Evolutionary conservation across 2,797 vertebrate species (phyloP), one percentile per base, ranked within the genome.

Genomic region (Sylvia borin): DNA sequence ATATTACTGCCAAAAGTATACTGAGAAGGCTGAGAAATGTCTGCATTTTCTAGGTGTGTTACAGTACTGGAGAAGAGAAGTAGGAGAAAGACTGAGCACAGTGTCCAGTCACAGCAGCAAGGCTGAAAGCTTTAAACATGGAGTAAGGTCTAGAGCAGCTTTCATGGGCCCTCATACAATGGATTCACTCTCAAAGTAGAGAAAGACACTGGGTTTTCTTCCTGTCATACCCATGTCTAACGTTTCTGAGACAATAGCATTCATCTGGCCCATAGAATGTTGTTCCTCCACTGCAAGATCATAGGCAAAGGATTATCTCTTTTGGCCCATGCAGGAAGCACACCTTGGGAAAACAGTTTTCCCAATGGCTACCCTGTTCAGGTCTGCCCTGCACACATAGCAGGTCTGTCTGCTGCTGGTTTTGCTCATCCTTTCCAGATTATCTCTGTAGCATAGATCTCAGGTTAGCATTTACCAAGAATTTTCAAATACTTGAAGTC

Each of bases 241-340:
- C 38, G 11, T 48, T 88, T 62, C n/a, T 48, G 32, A 62, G 31
- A 19, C 18, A 61, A 13, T 9, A 3, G 8, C 13, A 4, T 40
- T 67, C 9, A 26, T 14, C 12, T 71, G 50, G 7, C 8, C 40
- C 40, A 3, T 36, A 8, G 8, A 8, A 10, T 18, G 8, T 13
- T 58, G 17, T 42, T 57, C 16, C 18, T 24, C 16, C 31, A 4
- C 5, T 54, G 18, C 25, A 53, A 32, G 32, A 17, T 32, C 0
- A 0, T 2, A 36, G 18, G 5, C 16, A 64, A 51, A 53, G 47
- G 9, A 16, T 13, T 4, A 11, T 22, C 6, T 51, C 11, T 31
- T 78, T 71, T 26, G 45, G 13, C 12, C 9, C 4, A 16, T 0
- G 1, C 11, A 38, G 29, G 21, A 24, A 53, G 9, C 18, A n/a